phyloP scores from a whole-genome alignment of 2,113 vertebrate genomes.

The Microcebus ravelobensis region DNA sequence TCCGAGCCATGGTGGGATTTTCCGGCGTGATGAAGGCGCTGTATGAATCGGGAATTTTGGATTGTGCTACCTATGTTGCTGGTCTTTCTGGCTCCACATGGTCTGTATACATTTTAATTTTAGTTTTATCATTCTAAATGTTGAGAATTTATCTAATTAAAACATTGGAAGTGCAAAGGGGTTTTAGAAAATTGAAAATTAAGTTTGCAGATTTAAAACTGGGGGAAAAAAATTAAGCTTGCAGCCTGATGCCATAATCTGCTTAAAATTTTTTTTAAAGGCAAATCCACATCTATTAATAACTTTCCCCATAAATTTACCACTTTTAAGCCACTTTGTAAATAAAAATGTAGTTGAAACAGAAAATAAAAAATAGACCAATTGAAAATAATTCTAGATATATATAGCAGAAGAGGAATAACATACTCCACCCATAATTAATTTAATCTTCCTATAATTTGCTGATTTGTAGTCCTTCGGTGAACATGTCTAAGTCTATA shows the following conservation, averaged over 20 bases:
- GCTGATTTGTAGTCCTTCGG: slow-evolving; percentile 64
- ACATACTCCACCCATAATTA: slow-evolving; percentile 69
- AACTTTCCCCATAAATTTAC: background rate
- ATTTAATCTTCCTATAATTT: slow-evolving; percentile 72
- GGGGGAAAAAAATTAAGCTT: background rate
- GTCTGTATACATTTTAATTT: slow-evolving; percentile 83
- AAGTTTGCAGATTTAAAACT: background rate
- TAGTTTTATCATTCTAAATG: background rate
- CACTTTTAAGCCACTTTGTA: background rate
- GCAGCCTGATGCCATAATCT: background rate
- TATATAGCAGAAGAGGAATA: slow-evolving; percentile 50
- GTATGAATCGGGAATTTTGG: slow-evolving; percentile 94
- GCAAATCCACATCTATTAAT: background rate
- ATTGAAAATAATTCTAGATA: slow-evolving; percentile 47
- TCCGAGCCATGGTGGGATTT: slow-evolving; percentile 97
- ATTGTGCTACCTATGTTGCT: slow-evolving; percentile 95
- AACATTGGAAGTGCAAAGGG: background rate
- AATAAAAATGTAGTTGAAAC: background rate
- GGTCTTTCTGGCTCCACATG: slow-evolving; percentile 98
- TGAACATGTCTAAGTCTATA: slow-evolving; percentile 27
- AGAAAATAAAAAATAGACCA: background rate
- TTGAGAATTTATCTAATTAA: background rate
- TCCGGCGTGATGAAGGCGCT: slow-evolving; percentile 98
- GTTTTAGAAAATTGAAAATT: background rate
- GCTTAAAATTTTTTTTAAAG: background rate